Evolutionary conservation across 37 sponge, comb jelly and placozoan species (phyloP), one percentile per base, ranked within the genome.

Genomic region (Spongia lamella): DNA sequence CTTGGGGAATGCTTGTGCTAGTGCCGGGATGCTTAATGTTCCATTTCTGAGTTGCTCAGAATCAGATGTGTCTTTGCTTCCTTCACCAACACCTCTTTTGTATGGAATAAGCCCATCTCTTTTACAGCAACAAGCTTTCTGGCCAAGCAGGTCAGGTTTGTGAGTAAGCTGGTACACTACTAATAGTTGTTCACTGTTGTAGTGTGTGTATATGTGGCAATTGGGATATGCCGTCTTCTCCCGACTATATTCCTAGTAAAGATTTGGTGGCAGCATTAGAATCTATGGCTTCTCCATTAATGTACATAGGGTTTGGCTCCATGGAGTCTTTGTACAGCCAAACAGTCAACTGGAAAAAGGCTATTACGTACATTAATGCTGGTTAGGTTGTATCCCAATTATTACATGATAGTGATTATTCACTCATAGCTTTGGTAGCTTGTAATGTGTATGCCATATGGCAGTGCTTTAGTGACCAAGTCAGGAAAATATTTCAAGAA

Each of bases 221-320:
- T 53, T 84, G 85, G 85, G 47, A 25, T 4, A 56, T 72, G 19
- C 71, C 63, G 5, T 40, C 31, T 1, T 15, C 30, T 2, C 34
- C 34, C 51, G 39, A 52, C 24, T 17, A 27, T 7, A 31, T 49
- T 11, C 77, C 63, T 16, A 35, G 33, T 51, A 38, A 43, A 29
- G 63, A 32, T 3, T 39, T 76, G 6, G 58, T 11, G 0, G 51
- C 21, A 20, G 4, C 76, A 27, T 9, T 83, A 7, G n/a, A 50
- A 31, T 20, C 36, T 3, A 17, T 63, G 47, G 7, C 56, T 27
- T 25, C 26, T 16, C 75, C 86, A 4, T 32, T 75, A 1, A 56
- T 85, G 30, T 85, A 79, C 56, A 68, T 79, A 56, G 86, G 86
- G 32, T 85, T 79, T 79, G 86, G 86, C 1, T 85, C 86, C 2